Base-by-base conservation (phyloP, 2,888 invertebrate species). In the Amphiduros pacificus region DNA sequence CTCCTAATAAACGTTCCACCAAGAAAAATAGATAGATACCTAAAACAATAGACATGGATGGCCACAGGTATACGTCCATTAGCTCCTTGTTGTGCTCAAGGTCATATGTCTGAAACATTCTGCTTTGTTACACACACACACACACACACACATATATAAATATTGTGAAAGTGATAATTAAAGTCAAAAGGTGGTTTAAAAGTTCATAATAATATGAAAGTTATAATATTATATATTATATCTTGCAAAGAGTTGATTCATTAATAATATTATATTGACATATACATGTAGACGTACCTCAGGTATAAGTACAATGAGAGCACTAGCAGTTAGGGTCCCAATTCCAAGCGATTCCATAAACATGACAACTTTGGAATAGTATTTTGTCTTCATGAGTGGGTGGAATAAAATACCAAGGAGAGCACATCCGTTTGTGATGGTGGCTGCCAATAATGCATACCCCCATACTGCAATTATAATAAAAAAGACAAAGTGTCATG, bases 281-380 rank as follows among this genome's bases (percentile, higher is more conserved):
- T 17, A 36, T 17, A 11, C 14, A 36, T 9, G 9, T 36, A 36
- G 36, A 64, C 68, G 64, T 51, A 75, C 74, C 53, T 72, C 72
- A 20, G 94, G 94, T 81, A 94, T 85, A 41, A 94, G 86, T 85
- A 94, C 94, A 66, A 94, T 83, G 41, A 94, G 83, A 0, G 94
- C 94, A 83, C 94, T 94, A 0, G 94, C 94, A 55, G 91, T 90
- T 61, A 93, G 84, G 0, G 93, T 91, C 0, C 93, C 94, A 40
- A 94, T 91, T 17, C 94, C 94, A 69, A 94, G 85, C 0, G 94
- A 93, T 2, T 94, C 92, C 68, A 94, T 85, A 81, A 93, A 93
- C 79, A 94, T 93, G 58, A 94, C 84, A 27, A 94, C 82, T 68
- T 92, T 90, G 73, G 93, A 90, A 79, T 94, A 94, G 78, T 91